Evolutionary conservation across 2,888 invertebrate species (phyloP).

Genomic region (Diadegma fenestrale): DNA sequence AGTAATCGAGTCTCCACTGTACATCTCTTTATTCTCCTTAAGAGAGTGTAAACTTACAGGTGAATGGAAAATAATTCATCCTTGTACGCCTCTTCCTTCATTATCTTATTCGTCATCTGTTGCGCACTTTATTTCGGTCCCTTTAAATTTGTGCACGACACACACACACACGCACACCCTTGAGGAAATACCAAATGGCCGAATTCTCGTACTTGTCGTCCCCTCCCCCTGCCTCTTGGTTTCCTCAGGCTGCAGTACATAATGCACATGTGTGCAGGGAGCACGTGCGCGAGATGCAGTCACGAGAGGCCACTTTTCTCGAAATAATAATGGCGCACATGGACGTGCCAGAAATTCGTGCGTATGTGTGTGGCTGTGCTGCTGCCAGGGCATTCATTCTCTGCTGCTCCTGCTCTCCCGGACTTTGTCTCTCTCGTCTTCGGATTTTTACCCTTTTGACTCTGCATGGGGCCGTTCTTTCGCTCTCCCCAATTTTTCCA

Average conservation of each 20-base stretch:
- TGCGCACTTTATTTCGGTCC: constrained; percentile 53
- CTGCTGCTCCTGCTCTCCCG: constrained; percentile 23
- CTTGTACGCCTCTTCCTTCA: constrained; percentile 8
- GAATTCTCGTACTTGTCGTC: constrained; percentile 22
- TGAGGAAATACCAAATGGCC: constrained; percentile 26
- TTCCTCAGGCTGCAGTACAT: constrained; percentile 26
- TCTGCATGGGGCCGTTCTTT: constrained; percentile 58
- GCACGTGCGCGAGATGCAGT: constrained; percentile 65
- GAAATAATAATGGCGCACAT: constrained; percentile 67
- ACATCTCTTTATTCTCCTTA: neutral
- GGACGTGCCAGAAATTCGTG: constrained; percentile 43
- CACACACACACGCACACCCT: constrained; percentile 6
- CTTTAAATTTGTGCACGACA: constrained; percentile 45
- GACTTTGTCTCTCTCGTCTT: constrained; percentile 33
- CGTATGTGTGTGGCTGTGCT: too few species aligned
- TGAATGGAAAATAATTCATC: constrained; percentile 32
- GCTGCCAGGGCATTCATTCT: constrained; percentile 58
- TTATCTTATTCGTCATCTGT: constrained; percentile 46
- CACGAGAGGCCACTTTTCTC: constrained; percentile 69
- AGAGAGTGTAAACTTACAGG: constrained; percentile 1
- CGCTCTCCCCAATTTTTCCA: constrained; percentile 54
- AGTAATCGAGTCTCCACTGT: neutral
- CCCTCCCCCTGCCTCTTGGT: neutral
- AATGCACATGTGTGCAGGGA: constrained; percentile 45
- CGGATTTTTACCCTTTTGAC: constrained; percentile 45